Percentiles rank a stretch among this genome's conserved stretches.
phyloP scores from a whole-genome alignment of 2,113 vertebrate species.

The Halcyon malimbica region DNA sequence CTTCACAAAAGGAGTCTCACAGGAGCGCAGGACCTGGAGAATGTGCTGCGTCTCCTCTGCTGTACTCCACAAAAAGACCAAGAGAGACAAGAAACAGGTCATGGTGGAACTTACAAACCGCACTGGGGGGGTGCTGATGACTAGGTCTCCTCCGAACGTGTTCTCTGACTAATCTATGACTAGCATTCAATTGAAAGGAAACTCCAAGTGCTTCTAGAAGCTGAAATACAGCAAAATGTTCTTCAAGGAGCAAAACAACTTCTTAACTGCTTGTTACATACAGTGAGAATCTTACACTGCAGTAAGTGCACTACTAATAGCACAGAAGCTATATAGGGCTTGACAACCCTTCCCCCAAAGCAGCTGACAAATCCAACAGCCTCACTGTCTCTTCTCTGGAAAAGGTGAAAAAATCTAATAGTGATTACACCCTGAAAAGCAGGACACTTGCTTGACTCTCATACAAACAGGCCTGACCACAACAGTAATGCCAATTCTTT shows the following conservation, averaged over 20 bases:
- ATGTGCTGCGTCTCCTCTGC: constrained; percentile 2
- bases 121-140: neutral
- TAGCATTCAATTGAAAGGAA: neutral
- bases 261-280: neutral
- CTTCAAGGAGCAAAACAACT: neutral
- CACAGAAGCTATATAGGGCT: neutral
- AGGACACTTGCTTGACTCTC: neutral
- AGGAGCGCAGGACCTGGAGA: constrained; percentile 22
- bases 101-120: neutral
- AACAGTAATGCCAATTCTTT: neutral
- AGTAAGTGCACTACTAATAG: neutral
- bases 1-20: neutral
- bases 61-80: neutral
- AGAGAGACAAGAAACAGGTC: neutral
- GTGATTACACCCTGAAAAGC: neutral
- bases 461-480: neutral
- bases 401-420: neutral
- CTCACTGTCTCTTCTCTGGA: neutral
- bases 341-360: neutral
- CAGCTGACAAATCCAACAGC: neutral
- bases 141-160: neutral
- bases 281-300: neutral
- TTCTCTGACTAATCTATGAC: neutral
- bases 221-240: neutral
- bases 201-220: neutral